Evolutionary conservation across 2,797 vertebrate species (phyloP).

Genomic region (Anolis apletophallus): DNA sequence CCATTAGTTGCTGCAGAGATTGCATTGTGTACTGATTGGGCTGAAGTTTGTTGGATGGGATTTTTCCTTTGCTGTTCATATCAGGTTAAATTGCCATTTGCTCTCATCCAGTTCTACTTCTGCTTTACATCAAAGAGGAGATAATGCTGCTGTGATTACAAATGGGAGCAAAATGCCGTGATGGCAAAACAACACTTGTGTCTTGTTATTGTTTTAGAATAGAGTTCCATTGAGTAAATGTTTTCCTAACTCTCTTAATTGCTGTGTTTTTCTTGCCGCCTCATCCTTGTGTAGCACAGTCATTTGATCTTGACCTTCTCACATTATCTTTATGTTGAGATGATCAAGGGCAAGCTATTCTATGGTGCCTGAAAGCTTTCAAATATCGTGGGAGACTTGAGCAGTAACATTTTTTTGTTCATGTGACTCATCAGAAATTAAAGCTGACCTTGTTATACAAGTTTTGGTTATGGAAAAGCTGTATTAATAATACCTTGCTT

Average conservation of each 20-base stretch:
- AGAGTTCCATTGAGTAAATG: background rate
- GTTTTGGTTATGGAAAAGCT: background rate
- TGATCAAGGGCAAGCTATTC: background rate
- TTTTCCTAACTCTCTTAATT: background rate
- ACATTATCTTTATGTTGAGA: background rate
- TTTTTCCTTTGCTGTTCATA: background rate
- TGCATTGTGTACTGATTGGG: background rate
- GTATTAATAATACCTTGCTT: background rate
- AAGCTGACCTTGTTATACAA: slow-evolving; percentile 20
- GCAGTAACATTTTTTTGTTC: background rate
- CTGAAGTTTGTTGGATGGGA: background rate
- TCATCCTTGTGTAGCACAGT: background rate
- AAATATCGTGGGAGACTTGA: background rate
- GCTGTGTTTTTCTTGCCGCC: background rate
- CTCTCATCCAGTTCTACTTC: background rate
- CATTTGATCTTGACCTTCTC: slow-evolving; percentile 1
- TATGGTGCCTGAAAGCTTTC: background rate
- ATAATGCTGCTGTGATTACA: background rate
- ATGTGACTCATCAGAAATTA: background rate
- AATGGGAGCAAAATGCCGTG: background rate
- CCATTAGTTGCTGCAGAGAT: background rate
- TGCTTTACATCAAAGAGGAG: background rate
- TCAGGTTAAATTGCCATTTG: background rate
- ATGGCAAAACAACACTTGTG: background rate
- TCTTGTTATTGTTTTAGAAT: background rate